Percentiles rank a stretch among this genome's conserved stretches.
phyloP scores from a whole-genome alignment of 2,888 invertebrate genomes.

The Eledone cirrhosa region DNA sequence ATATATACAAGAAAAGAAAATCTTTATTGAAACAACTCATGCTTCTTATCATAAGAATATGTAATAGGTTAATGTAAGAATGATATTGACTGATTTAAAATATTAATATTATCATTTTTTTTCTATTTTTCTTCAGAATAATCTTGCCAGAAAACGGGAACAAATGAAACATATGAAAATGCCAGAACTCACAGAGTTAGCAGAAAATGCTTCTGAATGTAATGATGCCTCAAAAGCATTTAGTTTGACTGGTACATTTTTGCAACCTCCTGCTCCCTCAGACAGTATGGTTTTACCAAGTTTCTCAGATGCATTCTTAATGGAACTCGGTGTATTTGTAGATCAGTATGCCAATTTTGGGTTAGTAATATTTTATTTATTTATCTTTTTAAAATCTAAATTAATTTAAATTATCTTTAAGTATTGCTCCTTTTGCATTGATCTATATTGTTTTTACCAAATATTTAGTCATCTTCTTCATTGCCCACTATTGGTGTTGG shows the following conservation, averaged over 20 bases:
- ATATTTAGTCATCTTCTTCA: too few relatives aligned
- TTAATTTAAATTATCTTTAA: too few relatives aligned
- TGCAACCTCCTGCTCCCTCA: constrained; percentile 15
- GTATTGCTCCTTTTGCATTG: too few relatives aligned
- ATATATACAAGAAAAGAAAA: too few relatives aligned
- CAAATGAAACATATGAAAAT: constrained; percentile 53
- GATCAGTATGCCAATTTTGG: constrained; percentile 23
- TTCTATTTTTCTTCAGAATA: constrained; percentile 45
- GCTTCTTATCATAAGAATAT: too few relatives aligned
- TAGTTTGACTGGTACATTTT: neutral
- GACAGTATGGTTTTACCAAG: constrained; percentile 25
- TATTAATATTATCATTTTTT: constrained; percentile 1
- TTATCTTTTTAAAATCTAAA: too few relatives aligned
- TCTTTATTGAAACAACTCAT: too few relatives aligned
- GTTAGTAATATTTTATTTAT: constrained; percentile 4
- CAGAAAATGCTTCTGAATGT: constrained; percentile 39
- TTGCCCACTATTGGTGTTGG: too few relatives aligned
- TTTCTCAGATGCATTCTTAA: constrained; percentile 10
- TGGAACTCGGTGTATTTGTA: constrained; percentile 20
- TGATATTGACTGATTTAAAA: too few relatives aligned
- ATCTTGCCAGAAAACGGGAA: constrained; percentile 55
- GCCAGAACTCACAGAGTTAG: constrained; percentile 53
- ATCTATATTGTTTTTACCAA: too few relatives aligned
- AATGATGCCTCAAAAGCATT: neutral
- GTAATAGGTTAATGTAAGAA: too few relatives aligned